Conservation (phyloP, 2,888 invertebrate species). For the Eueremaeus valkanovi region DNA sequence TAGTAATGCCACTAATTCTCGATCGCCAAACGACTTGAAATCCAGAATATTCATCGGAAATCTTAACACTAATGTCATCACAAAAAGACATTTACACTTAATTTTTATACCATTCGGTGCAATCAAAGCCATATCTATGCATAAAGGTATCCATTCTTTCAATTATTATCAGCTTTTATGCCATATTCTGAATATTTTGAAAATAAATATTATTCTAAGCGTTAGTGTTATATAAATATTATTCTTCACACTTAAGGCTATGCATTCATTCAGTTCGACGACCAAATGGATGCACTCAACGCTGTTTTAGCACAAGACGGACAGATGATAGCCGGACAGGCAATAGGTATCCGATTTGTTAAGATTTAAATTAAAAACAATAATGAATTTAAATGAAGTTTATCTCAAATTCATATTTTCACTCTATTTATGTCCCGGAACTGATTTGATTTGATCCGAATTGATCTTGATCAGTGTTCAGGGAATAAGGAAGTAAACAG, state of each 20-base stretch:
- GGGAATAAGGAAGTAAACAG: too few species aligned
- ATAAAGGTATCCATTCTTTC: slow-evolving; percentile 6
- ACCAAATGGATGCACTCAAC: slow-evolving; percentile 30
- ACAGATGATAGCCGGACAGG: slow-evolving; percentile 24
- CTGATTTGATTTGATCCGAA: too few species aligned
- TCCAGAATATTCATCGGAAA: slow-evolving; percentile 27
- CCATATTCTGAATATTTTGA: too few species aligned
- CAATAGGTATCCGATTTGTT: slow-evolving; percentile 28
- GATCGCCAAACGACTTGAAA: slow-evolving; percentile 14
- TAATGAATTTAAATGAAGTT: too few species aligned
- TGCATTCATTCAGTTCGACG: slow-evolving; percentile 31
- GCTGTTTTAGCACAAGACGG: slow-evolving; percentile 20
- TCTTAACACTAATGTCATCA: slow-evolving; percentile 28
- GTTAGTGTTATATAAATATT: not conserved
- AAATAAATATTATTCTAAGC: not conserved
- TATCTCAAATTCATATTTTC: too few species aligned
- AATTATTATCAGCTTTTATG: too few species aligned
- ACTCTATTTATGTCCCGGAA: too few species aligned
- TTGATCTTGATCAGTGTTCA: too few species aligned
- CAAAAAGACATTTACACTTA: slow-evolving; percentile 28
- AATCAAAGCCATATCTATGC: slow-evolving; percentile 29
- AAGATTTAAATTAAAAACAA: not conserved
- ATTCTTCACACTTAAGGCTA: not conserved
- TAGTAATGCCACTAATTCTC: slow-evolving; percentile 28
- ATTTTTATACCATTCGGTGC: slow-evolving; percentile 13